Conservation (phyloP, 1,140 invertebrate genomes). For the Diorhabda elongata region DNA sequence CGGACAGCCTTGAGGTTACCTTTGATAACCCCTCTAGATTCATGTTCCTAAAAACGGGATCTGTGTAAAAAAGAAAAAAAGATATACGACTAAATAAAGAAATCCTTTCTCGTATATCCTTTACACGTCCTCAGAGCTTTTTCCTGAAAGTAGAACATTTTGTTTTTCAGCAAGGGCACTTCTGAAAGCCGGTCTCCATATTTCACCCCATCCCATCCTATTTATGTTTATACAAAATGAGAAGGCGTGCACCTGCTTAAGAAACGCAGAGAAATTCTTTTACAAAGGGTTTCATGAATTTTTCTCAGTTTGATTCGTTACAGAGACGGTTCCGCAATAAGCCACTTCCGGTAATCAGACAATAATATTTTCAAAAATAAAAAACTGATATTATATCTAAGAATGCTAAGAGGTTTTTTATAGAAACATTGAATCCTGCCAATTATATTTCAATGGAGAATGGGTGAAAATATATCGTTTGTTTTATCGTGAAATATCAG, state of each 20-base stretch:
- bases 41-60: constrained; percentile 2
- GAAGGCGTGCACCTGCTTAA: background rate
- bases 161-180: constrained; percentile 1
- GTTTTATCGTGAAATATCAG: too few relatives aligned
- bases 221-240: constrained; percentile 3
- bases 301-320: background rate
- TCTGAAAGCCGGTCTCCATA: constrained; percentile 1
- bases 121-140: constrained; percentile 1
- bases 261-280: constrained; percentile 2
- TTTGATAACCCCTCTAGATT: background rate
- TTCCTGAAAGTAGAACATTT: constrained; percentile 3
- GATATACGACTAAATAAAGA: constrained; percentile 1
- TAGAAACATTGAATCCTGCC: too few relatives aligned
- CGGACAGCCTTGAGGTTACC: background rate
- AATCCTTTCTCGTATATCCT: background rate
- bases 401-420: too few relatives aligned
- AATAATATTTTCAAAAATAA: too few relatives aligned
- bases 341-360: too few relatives aligned
- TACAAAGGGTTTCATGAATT: background rate
- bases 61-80: constrained; percentile 1
- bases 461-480: too few relatives aligned
- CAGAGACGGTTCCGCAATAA: too few relatives aligned
- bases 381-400: too few relatives aligned
- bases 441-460: too few relatives aligned
- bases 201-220: constrained; percentile 2